Evolutionary conservation across 2,113 vertebrate species (phyloP), one percentile per base, ranked within the genome.

Genomic region (Otus sunia): DNA sequence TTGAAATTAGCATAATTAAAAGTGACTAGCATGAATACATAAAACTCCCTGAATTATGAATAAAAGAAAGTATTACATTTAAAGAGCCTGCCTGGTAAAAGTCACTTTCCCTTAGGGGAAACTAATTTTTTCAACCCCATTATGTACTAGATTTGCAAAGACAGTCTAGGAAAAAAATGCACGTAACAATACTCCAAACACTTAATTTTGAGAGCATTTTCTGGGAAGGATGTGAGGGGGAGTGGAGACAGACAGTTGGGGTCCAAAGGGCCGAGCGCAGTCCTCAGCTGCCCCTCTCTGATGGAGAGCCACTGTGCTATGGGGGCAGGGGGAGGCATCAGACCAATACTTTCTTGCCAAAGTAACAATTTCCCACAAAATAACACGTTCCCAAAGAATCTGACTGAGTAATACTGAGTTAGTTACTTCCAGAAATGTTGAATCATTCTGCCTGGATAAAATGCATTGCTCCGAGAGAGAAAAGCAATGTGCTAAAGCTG

Each of bases 31-130:
- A 37, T 27, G 78, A 67, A 77, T 64, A 64, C 75, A 77, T 36
- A 36, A 86, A 84, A 53, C 3, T 0, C 4, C n/a, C 18, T 5
- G 55, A 91, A 62, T 53, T 89, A 36, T 37, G 59, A 32, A 45
- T 74, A 69, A 76, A 88, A 80, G 52, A 96, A 60, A 86, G 36
- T 49, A 84, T 80, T 84, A 43, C n/a, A 91, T 96, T 34, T 63
- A 74, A 94, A 96, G 26, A 87, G n/a, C 32, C 9, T 95, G 60
- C 53, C 43, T 10, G 8, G 56, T 58, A 47, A 86, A 97, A 97
- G 93, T 94, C 87, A 97, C 92, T 93, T 96, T 97, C 90, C 94
- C 72, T 43, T 27, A 68, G 56, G 95, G 60, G 16, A 96, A 96
- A 78, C 0, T 2, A 1, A 18, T 81, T 84, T 79, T 90, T 80